Base-by-base conservation (phyloP, 2,888 invertebrate genomes). In the Lochmaea crataegi region DNA sequence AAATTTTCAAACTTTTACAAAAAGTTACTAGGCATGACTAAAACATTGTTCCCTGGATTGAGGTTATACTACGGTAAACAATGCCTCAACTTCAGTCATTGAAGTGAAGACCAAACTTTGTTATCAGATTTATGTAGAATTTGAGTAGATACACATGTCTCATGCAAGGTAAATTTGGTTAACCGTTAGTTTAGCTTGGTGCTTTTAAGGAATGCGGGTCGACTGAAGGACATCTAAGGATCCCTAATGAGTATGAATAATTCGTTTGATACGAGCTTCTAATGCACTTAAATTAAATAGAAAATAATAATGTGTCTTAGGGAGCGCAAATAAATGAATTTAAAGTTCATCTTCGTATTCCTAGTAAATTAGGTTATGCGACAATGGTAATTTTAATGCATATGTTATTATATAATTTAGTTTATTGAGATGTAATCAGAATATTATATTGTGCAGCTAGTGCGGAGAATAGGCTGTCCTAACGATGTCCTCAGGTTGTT, bases 81-180 rank as follows among this genome's bases (percentile, higher is more conserved):
- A 42, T 38, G 42, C 41, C 12, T 63, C 42, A 63, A 42, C 61
- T 63, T 63, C 18, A 61, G 5, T 58, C 58, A 12, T 41, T 38
- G 12, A 32, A 32, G 58, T 58, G 42, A 22, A 12, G 14, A 18
- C 12, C 26, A 22, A 60, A 60, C 58, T 60, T 60, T 60, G 38
- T 60, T 60, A 61, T 16, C 41, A n/a, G 18, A 10, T 61, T 61
- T 61, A 16, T 61, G 61, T 41, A 61, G 41, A 61, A 61, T 61
- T 61, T n/a, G n/a, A 42, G 61, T 11, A 38, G 41, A 63, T 63
- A 63, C 41, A 63, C 61, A 63, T 63, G 42, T 63, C 42, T 41
- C 16, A 11, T 42, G 26, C 16, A 63, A 41, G 42, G 5, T 63
- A 42, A 63, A 63, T 41, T 42, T 63, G 3, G 42, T 42, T 63